Base-by-base conservation (phyloP, 2,797 vertebrate genomes). In the Eleutherodactylus coqui region DNA sequence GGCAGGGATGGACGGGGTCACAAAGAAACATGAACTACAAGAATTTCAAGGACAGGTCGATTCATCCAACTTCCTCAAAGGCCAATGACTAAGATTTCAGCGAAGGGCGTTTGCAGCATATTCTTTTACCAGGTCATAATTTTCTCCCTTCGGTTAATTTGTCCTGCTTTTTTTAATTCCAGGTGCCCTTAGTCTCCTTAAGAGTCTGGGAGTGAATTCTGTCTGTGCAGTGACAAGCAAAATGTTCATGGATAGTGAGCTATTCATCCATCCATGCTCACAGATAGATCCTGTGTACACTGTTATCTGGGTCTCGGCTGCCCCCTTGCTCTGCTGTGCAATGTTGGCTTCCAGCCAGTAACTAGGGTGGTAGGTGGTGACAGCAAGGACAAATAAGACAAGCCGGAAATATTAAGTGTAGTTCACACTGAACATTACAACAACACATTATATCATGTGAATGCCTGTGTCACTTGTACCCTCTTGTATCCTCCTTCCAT, bases 251-350 rank as follows among this genome's bases (percentile, higher is more conserved):
- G 80, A 62, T 72, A 0, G 34, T 43, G 36, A 83, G 73, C 55
- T 76, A 16, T 21, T 43, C 24, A 72, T 41, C 69, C 69, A 77
- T 19, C 85, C 38, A 75, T 58, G 29, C n/a, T 29, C 85, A 80
- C 41, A 11, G 41, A 79, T 34, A 58, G 27, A 75, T 34, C 36
- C 19, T 43, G 5, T 55, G 36, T 11, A 24, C 62, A 21, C 21
- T 75, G 53, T 9, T 82, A 34, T 55, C 85, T 38, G 53, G 69
- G 69, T 43, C 49, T 79, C 55, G 41, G 16, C 58, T 73, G 58
- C 91, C 90, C 83, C 91, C 85, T 88, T 92, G 89, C 79, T 89
- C 90, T 87, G 89, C 91, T 88, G 90, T 88, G 88, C 91, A 89
- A 89, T 87, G 88, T 82, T 89, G 89, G 90, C 90, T 89, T 91